Percentiles rank a stretch among this genome's conserved stretches.
Conservation (phyloP, 35 echinoderm and acorn worm species). For the Hemicentrotus pulcherrimus region DNA sequence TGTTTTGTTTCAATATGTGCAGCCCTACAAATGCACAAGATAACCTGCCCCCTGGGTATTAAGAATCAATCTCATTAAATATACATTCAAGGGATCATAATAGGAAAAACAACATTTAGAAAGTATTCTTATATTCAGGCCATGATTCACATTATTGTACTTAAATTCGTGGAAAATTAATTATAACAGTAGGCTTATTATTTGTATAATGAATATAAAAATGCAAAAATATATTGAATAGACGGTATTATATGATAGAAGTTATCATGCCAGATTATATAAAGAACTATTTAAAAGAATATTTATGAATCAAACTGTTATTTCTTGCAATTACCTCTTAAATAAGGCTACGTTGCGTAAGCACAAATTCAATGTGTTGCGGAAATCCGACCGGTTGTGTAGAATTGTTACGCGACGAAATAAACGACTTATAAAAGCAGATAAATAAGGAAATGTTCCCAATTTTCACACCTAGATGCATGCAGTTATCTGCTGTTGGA, state of each 20-base stretch:
- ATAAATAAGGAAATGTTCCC: neutral
- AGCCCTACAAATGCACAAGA: too few relatives aligned
- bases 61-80: too few relatives aligned
- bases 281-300: neutral
- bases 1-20: too few relatives aligned
- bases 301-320: neutral
- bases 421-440: neutral
- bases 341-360: neutral
- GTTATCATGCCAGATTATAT: neutral
- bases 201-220: neutral
- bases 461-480: neutral
- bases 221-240: too few relatives aligned
- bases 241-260: neutral
- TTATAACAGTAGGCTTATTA: neutral
- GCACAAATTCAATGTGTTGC: neutral
- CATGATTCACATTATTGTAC: neutral
- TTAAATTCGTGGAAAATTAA: neutral
- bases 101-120: neutral
- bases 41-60: too few relatives aligned
- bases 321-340: neutral
- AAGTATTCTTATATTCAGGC: neutral
- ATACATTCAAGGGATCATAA: too few relatives aligned
- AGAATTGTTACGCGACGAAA: neutral
- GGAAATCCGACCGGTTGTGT: neutral
- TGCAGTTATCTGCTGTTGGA: neutral